These are phyloP conservation scores for Xenentodon cancila DNA, from an alignment of 2,797 vertebrate species.

Conservation along the genomic window DNA sequence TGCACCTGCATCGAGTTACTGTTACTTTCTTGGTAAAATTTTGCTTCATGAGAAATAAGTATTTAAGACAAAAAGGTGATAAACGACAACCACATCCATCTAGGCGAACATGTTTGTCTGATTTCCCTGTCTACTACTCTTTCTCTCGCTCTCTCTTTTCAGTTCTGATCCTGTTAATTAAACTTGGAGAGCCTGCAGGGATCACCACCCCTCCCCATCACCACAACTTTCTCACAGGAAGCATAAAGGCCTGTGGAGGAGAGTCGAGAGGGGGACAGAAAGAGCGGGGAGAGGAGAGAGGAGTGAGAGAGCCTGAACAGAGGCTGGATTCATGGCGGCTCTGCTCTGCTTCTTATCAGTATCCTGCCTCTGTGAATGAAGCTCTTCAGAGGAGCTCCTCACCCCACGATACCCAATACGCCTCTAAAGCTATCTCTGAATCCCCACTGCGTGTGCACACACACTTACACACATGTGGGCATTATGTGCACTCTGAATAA, in stretches of 20 bases:
- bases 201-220: slow-evolving; percentile 31
- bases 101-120: slow-evolving; percentile 41
- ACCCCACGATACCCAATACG: slow-evolving; percentile 72
- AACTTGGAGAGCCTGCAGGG: slow-evolving; percentile 83
- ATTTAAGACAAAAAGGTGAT: slow-evolving; percentile 13
- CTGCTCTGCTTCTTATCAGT: slow-evolving; percentile 81
- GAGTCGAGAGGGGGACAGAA: slow-evolving; percentile 36
- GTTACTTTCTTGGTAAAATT: no score
- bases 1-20: not conserved
- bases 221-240: slow-evolving; percentile 93
- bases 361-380: slow-evolving; percentile 78
- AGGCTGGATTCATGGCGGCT: slow-evolving; percentile 87
- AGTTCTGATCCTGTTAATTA: slow-evolving; percentile 92
- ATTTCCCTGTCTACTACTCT: slow-evolving; percentile 20
- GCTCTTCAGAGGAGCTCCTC: slow-evolving; percentile 75
- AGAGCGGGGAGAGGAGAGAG: slow-evolving; percentile 38
- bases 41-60: not conserved
- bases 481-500: slow-evolving; percentile 29
- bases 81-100: slow-evolving; percentile 30
- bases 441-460: slow-evolving; percentile 27
- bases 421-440: slow-evolving; percentile 71
- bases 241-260: slow-evolving; percentile 82
- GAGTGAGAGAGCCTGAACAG: slow-evolving; percentile 83
- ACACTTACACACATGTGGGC: slow-evolving; percentile 24
- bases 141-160: slow-evolving; percentile 40